Percentiles rank a stretch among this genome's conserved stretches.
Evolutionary conservation across 2,888 invertebrate species (phyloP).

Genomic region (Argyresthia albistria): DNA sequence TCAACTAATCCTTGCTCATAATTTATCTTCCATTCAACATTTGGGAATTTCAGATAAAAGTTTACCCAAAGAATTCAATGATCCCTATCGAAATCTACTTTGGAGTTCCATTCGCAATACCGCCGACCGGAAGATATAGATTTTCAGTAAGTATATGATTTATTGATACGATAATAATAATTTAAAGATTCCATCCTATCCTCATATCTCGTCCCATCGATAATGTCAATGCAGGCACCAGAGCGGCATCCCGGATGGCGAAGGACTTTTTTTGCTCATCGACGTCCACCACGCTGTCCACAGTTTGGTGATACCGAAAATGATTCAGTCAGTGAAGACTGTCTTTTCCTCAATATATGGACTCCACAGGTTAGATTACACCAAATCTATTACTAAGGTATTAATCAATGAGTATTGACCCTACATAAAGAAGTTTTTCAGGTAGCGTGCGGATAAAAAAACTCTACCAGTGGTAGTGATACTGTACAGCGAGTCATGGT

Average conservation of each 20-base stretch:
- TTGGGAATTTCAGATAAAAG: conserved; percentile 70
- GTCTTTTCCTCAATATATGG: conserved; percentile 93
- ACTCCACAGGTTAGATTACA: conserved; percentile 77
- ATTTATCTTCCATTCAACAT: neutral
- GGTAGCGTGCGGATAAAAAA: conserved; percentile 65
- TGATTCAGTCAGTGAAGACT: conserved; percentile 78
- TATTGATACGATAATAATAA: neutral
- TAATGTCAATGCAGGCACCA: conserved; percentile 68
- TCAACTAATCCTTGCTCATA: conserved; percentile 4
- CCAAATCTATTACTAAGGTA: neutral
- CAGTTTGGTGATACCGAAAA: conserved; percentile 52
- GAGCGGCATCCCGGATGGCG: conserved; percentile 81
- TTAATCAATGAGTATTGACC: neutral
- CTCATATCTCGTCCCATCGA: neutral
- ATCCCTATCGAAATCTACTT: conserved; percentile 78
- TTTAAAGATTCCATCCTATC: neutral
- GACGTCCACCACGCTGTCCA: conserved; percentile 80
- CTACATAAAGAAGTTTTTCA: conserved; percentile 21
- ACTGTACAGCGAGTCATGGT: conserved; percentile 77
- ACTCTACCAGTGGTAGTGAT: conserved; percentile 78
- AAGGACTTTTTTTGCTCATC: conserved; percentile 77
- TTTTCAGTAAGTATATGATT: conserved; percentile 77
- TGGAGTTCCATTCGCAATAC: conserved; percentile 86
- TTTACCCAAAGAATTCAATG: conserved; percentile 74
- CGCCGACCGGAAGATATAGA: conserved; percentile 80